Evolutionary conservation across 1,140 invertebrate species (phyloP).

Genomic region (Phthorimaea operculella): DNA sequence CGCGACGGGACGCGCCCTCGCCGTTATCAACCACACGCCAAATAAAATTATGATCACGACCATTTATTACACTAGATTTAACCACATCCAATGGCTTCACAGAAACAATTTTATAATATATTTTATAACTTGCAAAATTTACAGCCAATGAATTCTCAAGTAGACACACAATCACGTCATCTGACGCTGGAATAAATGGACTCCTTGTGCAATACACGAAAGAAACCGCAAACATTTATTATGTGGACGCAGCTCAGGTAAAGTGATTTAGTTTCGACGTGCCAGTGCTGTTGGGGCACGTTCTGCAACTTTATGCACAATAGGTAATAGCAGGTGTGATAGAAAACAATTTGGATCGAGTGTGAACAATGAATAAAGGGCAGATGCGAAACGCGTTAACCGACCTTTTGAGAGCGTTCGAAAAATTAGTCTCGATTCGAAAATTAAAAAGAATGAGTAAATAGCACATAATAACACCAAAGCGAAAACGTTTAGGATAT

Average conservation of each 20-base stretch:
- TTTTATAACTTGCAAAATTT: no score
- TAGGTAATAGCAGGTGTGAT: slow-evolving; percentile 18
- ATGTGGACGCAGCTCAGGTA: slow-evolving; percentile 18
- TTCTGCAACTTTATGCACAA: slow-evolving; percentile 22
- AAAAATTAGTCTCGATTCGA: neutral
- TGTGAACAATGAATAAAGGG: slow-evolving; percentile 9
- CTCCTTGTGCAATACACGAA: neutral
- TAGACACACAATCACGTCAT: neutral
- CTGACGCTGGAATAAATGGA: neutral
- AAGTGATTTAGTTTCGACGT: slow-evolving; percentile 13
- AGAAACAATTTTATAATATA: neutral
- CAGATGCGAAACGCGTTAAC: slow-evolving; percentile 9
- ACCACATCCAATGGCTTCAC: no score
- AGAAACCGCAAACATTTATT: slow-evolving; percentile 26
- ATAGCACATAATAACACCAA: neutral
- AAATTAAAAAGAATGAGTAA: neutral
- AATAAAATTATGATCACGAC: slow-evolving; percentile 49
- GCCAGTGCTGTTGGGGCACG: slow-evolving; percentile 18
- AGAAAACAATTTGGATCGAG: slow-evolving; percentile 13
- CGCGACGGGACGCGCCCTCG: slow-evolving; percentile 29
- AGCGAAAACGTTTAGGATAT: slow-evolving; percentile 13
- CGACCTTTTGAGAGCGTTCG: neutral
- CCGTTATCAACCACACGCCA: slow-evolving; percentile 37
- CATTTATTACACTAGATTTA: slow-evolving; percentile 1
- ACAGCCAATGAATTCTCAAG: neutral